Evolutionary conservation across 2,888 invertebrate genomes (phyloP), one percentile per base, ranked within the genome.

Genomic region (Laothoe populi): DNA sequence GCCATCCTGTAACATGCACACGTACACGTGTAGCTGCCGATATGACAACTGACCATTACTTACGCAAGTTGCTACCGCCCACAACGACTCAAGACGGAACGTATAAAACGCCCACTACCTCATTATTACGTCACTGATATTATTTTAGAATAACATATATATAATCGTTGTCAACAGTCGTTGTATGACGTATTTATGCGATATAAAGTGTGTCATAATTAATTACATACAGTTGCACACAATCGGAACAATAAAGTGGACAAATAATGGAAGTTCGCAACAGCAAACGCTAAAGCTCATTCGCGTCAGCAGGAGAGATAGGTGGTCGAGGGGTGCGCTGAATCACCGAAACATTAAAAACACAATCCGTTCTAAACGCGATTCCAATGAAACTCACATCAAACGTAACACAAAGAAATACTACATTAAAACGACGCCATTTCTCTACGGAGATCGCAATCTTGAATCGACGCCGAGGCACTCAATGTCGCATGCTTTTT

Each of bases 1-100:
- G 59, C 94, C 94, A 74, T 96, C 96, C 95, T 95, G 94, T 67
- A 95, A 92, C 78, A 85, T 72, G 69, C 75, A 77, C 68, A 71
- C 69, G 66, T 65, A 59, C 57, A 62, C 68, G 61, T 67, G 68
- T 63, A 70, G 59, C 63, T 42, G 42, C 24, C 40, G n/a, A 42
- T 16, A 11, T 53, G 4, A 11, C 19, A 35, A 35, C 31, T 19
- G 7, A 35, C 19, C 31, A 26, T 35, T 19, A 35, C 10, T 10
- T 19, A 31, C 35, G 31, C 35, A 53, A 16, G 7, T 7, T 8
- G 44, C 42, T 48, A 24, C 26, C 26, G 10, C 53, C 35, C 53
- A 53, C 35, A 35, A 53, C 35, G 53, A 53, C 19, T 35, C 19
- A 19, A 35, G 35, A 53, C 31, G 35, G 10, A 11, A 19, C 19